A percentile compares a stretch with the other conserved stretches of the same genome.
Evolutionary conservation across 2,797 vertebrate species (phyloP).

Genomic region (Tapirus indicus): DNA sequence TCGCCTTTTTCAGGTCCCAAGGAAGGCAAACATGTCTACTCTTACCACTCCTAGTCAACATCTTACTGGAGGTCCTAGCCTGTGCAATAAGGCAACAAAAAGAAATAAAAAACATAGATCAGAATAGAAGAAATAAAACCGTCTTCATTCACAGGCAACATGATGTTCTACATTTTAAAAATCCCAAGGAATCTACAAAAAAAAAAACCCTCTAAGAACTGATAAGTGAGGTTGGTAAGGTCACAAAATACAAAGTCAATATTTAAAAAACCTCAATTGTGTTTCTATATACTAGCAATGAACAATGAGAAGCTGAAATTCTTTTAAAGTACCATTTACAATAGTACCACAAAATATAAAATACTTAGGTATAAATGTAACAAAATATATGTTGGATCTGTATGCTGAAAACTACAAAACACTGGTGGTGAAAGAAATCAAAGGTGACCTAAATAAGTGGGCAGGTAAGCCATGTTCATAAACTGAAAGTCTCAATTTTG

Average conservation of each 20-base stretch:
- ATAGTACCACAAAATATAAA: constrained; percentile 12
- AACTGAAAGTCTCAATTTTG: neutral
- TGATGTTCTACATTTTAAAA: neutral
- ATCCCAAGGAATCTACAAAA: neutral
- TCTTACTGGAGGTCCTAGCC: neutral
- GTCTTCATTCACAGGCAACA: neutral
- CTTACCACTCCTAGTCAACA: neutral
- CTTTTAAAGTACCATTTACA: neutral
- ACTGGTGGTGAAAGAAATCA: neutral
- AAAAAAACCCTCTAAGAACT: constrained; percentile 6
- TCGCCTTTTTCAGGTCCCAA: neutral
- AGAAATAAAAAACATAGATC: neutral
- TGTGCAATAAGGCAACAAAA: constrained; percentile 33
- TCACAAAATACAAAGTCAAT: neutral
- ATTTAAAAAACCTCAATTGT: neutral
- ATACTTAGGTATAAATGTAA: neutral
- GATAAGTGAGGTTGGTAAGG: neutral
- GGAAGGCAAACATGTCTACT: neutral
- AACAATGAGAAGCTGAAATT: neutral
- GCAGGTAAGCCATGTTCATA: neutral
- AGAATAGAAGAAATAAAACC: neutral
- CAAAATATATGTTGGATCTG: neutral
- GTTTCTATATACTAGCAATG: neutral
- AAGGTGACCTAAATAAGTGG: neutral
- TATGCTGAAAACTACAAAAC: neutral